These are phyloP conservation scores for Spodoptera littoralis DNA, from an alignment of 2,888 invertebrate species.

Conservation along the genomic window DNA sequence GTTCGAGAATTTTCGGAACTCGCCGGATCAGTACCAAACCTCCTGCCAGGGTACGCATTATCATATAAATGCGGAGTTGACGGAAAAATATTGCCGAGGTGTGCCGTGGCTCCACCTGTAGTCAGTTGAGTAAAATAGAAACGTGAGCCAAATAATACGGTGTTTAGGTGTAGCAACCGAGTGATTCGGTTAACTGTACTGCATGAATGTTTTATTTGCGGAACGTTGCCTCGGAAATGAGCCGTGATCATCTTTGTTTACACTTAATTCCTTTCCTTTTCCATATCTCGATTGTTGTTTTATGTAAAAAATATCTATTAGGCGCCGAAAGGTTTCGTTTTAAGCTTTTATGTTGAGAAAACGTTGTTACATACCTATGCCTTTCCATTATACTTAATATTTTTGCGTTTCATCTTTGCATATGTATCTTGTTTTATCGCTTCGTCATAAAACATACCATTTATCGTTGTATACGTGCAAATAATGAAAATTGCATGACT, in stretches of 20 bases:
- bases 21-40: constrained; percentile 82
- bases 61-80: constrained; percentile 81
- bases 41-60: constrained; percentile 73
- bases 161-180: constrained; percentile 59
- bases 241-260: constrained; percentile 59
- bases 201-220: constrained; percentile 70
- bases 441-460: constrained; percentile 34
- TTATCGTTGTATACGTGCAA: constrained; percentile 33
- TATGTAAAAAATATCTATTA: constrained; percentile 40
- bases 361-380: constrained; percentile 21
- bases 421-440: constrained; percentile 31
- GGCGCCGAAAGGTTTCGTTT: constrained; percentile 24
- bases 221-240: constrained; percentile 50
- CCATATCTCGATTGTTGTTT: constrained; percentile 49
- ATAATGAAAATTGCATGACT: constrained; percentile 27
- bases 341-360: constrained; percentile 29
- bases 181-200: constrained; percentile 61
- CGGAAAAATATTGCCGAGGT: constrained; percentile 83
- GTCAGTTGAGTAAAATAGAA: constrained; percentile 59
- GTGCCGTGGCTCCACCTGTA: constrained; percentile 68
- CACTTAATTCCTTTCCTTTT: constrained; percentile 54
- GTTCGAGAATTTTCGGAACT: constrained; percentile 84
- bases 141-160: constrained; percentile 62
- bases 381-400: constrained; percentile 22
- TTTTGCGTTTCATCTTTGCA: constrained; percentile 8